Conservation (phyloP, 2,888 invertebrate genomes). For the Erebia ligea region DNA sequence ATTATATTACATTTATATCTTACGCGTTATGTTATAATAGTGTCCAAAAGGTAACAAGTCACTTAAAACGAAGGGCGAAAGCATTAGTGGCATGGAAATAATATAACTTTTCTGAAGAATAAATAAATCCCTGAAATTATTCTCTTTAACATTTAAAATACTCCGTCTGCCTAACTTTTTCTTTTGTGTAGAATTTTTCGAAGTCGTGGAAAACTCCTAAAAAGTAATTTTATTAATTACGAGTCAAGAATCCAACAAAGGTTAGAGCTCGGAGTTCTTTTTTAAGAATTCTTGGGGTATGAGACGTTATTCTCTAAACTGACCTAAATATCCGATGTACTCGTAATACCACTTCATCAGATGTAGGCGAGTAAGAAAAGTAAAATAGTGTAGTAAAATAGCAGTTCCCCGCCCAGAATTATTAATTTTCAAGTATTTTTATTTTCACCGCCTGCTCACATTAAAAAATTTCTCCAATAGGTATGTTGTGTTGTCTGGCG, state of each 20-base stretch:
- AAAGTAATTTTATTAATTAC: slow-evolving; percentile 84
- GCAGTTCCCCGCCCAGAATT: too few relatives aligned
- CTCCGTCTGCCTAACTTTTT: neutral
- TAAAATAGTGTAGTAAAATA: too few relatives aligned
- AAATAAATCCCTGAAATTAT: too few relatives aligned
- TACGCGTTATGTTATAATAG: slow-evolving; percentile 52
- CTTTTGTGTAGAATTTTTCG: neutral
- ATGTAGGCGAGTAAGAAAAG: too few relatives aligned
- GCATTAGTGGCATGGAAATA: neutral
- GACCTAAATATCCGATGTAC: too few relatives aligned
- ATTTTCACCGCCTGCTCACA: too few relatives aligned
- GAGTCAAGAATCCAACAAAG: slow-evolving; percentile 82
- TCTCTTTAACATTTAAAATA: too few relatives aligned
- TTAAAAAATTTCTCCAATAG: too few relatives aligned
- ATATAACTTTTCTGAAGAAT: neutral
- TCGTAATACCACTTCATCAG: too few relatives aligned
- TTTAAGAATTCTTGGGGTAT: slow-evolving; percentile 80
- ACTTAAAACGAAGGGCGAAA: neutral
- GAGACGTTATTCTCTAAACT: slow-evolving; percentile 42
- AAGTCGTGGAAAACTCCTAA: slow-evolving; percentile 75
- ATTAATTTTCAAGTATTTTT: too few relatives aligned
- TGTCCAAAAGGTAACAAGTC: neutral
- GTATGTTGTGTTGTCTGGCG: too few relatives aligned
- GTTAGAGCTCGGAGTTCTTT: slow-evolving; percentile 78
- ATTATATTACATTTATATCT: slow-evolving; percentile 49